Evolutionary conservation across 23 tunicate species (phyloP).

Genomic region (Phallusia fumigata): DNA sequence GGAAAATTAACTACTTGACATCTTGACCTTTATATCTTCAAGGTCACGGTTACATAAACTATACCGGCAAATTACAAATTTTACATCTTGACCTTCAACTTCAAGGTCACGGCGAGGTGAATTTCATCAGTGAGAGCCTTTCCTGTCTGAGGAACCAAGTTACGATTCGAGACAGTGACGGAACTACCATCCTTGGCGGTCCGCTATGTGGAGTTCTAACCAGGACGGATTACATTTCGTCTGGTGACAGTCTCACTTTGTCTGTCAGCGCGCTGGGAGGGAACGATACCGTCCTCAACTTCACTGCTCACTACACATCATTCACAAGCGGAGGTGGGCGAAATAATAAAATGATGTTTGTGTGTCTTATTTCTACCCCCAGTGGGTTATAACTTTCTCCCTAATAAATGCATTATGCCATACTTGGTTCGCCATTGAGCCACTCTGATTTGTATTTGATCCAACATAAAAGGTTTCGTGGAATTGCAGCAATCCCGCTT

Average conservation of each 20-base stretch:
- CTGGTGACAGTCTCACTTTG: constrained; percentile 57
- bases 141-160: constrained; percentile 35
- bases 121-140: constrained; percentile 14
- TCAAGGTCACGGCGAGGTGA: constrained; percentile 42
- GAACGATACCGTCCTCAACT: constrained; percentile 44
- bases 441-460: no score
- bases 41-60: no score
- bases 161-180: constrained; percentile 33
- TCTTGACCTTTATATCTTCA: no score
- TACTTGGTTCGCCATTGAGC: no score
- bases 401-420: no score
- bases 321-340: constrained; percentile 31
- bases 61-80: no score
- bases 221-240: constrained; percentile 36
- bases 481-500: no score
- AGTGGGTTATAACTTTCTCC: no score
- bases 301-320: constrained; percentile 79
- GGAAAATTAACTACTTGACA: no score
- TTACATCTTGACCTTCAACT: neutral
- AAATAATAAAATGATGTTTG: no score
- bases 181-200: constrained; percentile 4
- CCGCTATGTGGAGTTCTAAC: constrained; percentile 20
- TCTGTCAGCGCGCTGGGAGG: constrained; percentile 57
- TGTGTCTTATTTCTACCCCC: no score
- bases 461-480: no score